Conservation (phyloP, 2,113 vertebrate species). For the Phycodurus eques region DNA sequence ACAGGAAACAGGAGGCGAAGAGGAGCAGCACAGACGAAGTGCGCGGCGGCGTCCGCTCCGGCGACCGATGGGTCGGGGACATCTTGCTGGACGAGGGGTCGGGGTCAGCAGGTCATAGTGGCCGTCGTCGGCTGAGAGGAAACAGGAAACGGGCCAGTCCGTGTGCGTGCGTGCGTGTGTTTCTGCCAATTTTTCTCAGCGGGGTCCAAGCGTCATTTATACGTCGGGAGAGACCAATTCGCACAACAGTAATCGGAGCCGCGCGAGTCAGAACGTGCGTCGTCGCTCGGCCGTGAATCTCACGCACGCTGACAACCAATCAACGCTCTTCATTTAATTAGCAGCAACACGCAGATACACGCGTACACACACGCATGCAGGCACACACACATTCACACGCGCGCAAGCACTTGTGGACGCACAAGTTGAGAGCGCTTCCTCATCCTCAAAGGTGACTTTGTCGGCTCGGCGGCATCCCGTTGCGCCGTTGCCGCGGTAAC, state of each 20-base stretch:
- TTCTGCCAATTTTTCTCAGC: too few relatives aligned
- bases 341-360: too few relatives aligned
- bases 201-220: too few relatives aligned
- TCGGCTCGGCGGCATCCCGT: neutral
- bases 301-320: too few relatives aligned
- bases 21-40: conserved; percentile 1
- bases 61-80: conserved; percentile 23
- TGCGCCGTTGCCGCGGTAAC: conserved; percentile 1
- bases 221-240: too few relatives aligned
- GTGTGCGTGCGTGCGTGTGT: too few relatives aligned
- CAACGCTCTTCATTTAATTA: too few relatives aligned
- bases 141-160: neutral
- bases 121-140: conserved; percentile 9
- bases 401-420: neutral
- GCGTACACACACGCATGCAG: too few relatives aligned
- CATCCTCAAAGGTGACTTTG: neutral
- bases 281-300: too few relatives aligned
- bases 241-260: too few relatives aligned
- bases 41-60: conserved; percentile 5
- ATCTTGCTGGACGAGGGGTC: conserved; percentile 17
- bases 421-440: neutral
- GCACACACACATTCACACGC: neutral
- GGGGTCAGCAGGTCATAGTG: conserved; percentile 51
- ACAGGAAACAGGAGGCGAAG: conserved; percentile 43
- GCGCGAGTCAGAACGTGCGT: too few relatives aligned